Evolutionary conservation across 2,797 vertebrate genomes (phyloP).

Genomic region (Anguilla obscura): DNA sequence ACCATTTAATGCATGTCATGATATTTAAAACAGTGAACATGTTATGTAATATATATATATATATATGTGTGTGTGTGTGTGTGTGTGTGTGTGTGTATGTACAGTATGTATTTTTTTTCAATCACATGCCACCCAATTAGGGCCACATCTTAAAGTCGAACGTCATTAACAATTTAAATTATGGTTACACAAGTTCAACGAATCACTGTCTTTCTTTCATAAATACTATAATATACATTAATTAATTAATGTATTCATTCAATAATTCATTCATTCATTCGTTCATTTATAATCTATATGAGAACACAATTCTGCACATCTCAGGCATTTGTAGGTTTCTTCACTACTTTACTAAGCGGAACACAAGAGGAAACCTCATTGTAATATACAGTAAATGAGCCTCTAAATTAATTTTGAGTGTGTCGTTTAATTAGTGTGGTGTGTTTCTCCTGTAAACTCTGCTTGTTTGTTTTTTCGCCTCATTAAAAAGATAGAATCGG

Average conservation of each 20-base stretch:
- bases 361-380: not conserved
- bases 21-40: not conserved
- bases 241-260: too few species aligned
- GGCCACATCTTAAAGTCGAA: not conserved
- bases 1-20: not conserved
- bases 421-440: constrained; percentile 28
- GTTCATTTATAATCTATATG: not conserved
- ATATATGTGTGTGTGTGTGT: too few species aligned
- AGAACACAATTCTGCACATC: not conserved
- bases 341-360: not conserved
- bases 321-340: not conserved
- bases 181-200: not conserved
- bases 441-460: constrained; percentile 22
- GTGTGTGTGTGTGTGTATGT: too few species aligned
- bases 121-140: not conserved
- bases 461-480: constrained; percentile 28
- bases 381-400: constrained; percentile 13
- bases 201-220: not conserved
- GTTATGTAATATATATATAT: not conserved
- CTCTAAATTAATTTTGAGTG: constrained; percentile 31
- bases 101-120: not conserved
- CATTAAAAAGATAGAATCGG: constrained; percentile 29
- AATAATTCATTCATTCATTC: not conserved
- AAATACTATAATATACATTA: too few species aligned
- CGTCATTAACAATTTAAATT: not conserved